Evolutionary conservation across 2,888 invertebrate species (phyloP).

Genomic region (Tineola bisselliella): DNA sequence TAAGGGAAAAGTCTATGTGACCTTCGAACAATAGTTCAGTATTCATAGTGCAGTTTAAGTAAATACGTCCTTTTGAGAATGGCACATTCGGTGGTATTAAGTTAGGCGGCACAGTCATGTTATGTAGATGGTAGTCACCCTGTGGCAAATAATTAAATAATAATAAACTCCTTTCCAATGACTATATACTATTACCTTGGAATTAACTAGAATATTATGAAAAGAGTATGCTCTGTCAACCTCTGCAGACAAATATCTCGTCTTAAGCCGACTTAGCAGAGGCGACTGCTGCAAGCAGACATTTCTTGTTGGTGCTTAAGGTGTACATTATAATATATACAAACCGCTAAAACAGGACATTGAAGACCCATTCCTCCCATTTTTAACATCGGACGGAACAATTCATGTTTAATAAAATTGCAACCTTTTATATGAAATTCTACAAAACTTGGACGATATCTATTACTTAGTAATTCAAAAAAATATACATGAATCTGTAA

Average conservation of each 20-base stretch:
- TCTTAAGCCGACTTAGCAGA: too few species aligned
- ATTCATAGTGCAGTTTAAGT: not conserved
- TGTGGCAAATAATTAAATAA: too few species aligned
- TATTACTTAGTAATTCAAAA: conserved; percentile 9
- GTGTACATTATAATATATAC: not conserved
- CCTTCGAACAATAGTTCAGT: not conserved
- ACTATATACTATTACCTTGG: too few species aligned
- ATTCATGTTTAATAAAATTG: not conserved
- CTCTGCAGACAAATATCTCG: too few species aligned
- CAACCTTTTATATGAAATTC: conserved; percentile 14
- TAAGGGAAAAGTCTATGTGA: not conserved
- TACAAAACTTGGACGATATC: conserved; percentile 20
- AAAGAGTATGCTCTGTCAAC: too few species aligned
- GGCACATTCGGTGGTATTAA: not conserved
- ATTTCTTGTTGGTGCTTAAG: too few species aligned
- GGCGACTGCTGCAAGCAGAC: too few species aligned
- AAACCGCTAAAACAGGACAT: not conserved
- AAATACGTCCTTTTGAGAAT: not conserved
- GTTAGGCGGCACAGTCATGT: not conserved
- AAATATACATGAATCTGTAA: conserved; percentile 4
- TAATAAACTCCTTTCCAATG: too few species aligned
- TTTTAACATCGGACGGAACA: not conserved
- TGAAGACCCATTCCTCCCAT: not conserved
- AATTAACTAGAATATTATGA: too few species aligned
- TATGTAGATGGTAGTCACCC: not conserved